Evolutionary conservation across 2,797 vertebrate genomes (phyloP).

Genomic region (Xiphorhynchus erythropygius): DNA sequence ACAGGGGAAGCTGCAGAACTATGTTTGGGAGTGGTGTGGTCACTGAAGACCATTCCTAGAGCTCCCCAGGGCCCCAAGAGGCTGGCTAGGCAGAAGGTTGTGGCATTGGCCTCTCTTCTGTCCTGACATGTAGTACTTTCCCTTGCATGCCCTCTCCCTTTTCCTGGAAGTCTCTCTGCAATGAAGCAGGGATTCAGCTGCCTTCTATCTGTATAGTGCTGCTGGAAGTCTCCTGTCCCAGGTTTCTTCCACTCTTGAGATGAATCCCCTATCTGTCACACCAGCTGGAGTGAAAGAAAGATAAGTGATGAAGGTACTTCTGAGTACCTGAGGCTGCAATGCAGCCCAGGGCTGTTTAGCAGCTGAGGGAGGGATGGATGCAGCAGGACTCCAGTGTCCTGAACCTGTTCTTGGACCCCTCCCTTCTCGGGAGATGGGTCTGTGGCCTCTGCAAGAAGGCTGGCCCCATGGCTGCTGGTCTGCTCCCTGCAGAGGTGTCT

Average conservation of each 20-base stretch:
- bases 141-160: background rate
- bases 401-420: background rate
- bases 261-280: background rate
- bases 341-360: background rate
- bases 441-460: background rate
- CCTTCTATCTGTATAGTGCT: background rate
- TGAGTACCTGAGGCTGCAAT: fast-evolving
- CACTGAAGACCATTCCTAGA: background rate
- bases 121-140: background rate
- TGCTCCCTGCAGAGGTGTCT: background rate
- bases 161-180: background rate
- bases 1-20: background rate
- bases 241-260: background rate
- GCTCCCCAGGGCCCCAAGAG: background rate
- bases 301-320: background rate
- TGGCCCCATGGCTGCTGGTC: background rate
- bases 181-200: background rate
- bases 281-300: background rate
- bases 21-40: background rate
- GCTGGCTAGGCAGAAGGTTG: background rate
- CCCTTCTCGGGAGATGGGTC: background rate
- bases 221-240: background rate
- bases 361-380: background rate
- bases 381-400: background rate
- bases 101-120: background rate